Percentiles rank a stretch among this genome's conserved stretches.
These are phyloP conservation scores for Channallabes apus DNA, from an alignment of 2,797 vertebrate genomes.

Conservation along the genomic window DNA sequence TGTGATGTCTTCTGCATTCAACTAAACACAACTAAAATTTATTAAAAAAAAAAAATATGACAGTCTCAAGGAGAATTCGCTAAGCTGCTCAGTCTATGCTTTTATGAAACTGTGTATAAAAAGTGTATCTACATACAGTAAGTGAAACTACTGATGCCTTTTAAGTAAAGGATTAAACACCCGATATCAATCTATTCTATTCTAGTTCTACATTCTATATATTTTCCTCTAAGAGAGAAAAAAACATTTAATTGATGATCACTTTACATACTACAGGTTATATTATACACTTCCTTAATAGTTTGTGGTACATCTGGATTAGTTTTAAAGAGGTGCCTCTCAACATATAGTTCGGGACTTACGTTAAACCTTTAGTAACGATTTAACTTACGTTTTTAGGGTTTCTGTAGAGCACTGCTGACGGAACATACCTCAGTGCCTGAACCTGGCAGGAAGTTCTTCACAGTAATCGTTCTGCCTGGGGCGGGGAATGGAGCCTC, in stretches of 20 bases:
- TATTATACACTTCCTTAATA: neutral
- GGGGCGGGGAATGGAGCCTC: conserved; percentile 96
- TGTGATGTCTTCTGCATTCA: neutral
- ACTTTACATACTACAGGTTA: neutral
- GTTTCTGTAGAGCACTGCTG: neutral
- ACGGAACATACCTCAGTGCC: conserved; percentile 87
- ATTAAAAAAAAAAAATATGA: neutral
- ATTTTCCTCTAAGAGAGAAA: too few species aligned
- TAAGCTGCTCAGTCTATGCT: neutral
- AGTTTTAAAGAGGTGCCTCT: neutral
- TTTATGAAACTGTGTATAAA: too few species aligned
- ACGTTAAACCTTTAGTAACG: neutral
- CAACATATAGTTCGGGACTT: neutral
- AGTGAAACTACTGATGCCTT: too few species aligned
- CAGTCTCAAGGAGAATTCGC: neutral
- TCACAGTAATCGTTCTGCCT: conserved; percentile 90
- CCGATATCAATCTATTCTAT: too few species aligned
- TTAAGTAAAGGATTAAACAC: too few species aligned
- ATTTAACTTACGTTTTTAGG: neutral
- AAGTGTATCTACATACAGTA: neutral
- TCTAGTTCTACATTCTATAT: too few species aligned
- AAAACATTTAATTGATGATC: neutral
- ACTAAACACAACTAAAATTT: too few species aligned
- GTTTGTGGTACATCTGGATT: neutral
- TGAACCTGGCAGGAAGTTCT: conserved; percentile 95